Conservation (phyloP, 2,888 invertebrate genomes). For the Osmoderma eremita region DNA sequence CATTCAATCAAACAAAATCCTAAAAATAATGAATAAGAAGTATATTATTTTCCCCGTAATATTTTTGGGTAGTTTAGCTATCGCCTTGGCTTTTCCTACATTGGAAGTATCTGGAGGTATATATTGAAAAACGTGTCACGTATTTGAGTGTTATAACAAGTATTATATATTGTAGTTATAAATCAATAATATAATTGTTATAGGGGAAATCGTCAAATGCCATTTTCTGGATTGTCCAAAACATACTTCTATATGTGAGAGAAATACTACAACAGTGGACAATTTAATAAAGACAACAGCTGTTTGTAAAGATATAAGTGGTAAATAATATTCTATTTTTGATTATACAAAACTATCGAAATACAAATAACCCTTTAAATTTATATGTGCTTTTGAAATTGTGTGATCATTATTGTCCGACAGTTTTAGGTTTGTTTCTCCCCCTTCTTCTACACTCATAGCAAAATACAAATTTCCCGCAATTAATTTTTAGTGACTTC, state of each 20-base stretch:
- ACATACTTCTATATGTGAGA: conserved; percentile 12
- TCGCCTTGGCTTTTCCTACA: conserved; percentile 8
- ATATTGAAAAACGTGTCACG: neutral
- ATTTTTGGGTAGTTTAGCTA: neutral
- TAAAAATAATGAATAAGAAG: neutral
- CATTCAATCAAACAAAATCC: neutral
- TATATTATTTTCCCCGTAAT: neutral
- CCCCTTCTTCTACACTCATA: no score
- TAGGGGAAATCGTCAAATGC: conserved; percentile 22
- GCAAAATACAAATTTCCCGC: no score
- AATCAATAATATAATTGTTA: neutral
- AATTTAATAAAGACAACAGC: conserved; percentile 16
- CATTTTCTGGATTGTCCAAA: conserved; percentile 13
- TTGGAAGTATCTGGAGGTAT: conserved; percentile 8
- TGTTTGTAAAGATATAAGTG: conserved; percentile 13
- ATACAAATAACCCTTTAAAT: no score
- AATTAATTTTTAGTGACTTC: no score
- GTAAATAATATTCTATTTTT: conserved; percentile 19
- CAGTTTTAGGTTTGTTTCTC: no score
- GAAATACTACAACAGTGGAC: conserved; percentile 23
- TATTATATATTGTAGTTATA: neutral
- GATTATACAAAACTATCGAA: neutral
- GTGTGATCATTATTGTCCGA: no score
- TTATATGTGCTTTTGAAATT: no score
- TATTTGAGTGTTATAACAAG: no score